Evolutionary conservation across 2,797 vertebrate genomes (phyloP), one percentile per base, ranked within the genome.

Genomic region (Discoglossus pictus): DNA sequence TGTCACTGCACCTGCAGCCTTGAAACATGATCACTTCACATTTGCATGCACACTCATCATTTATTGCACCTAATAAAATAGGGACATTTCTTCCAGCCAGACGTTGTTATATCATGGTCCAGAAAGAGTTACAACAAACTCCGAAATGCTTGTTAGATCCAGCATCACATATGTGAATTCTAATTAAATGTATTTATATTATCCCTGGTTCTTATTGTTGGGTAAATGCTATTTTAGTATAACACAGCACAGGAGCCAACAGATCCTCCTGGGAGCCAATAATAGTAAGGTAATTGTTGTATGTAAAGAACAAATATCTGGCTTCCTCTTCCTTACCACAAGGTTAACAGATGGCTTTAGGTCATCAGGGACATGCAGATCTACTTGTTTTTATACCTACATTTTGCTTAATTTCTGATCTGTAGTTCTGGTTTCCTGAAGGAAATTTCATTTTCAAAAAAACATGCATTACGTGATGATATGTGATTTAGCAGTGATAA

Each of bases 391-490:
- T 71, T 71, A 63, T 71, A 71, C 68, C 68, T 71, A 50, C 46
- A 40, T 70, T 70, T 71, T 59, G 65, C 61, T 71, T 59, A 64
- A 71, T 71, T 59, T 71, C 61, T 64, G 61, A 64, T 64, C 65
- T 71, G 68, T 65, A 68, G 17, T 39, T 71, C 68, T 64, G 44
- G 68, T 40, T 71, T 71, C 68, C 68, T 71, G 68, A 15, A 64
- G 68, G 54, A 71, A 71, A 71, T 71, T 71, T 52, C 53, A 71
- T 70, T 70, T 70, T 62, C 38, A 39, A 61, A 20, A 61, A 61
- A 64, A 63, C 34, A 63, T 36, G 64, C 60, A 56, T 64, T 58
- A 36, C 35, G 31, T 40, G 42, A 71, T 15, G 53, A 59, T 54
- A 50, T 11, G 8, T 27, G 1, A 8, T 9, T 4, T 9, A 31